These are phyloP conservation scores for Baccha elongata DNA, from an alignment of 2,888 invertebrate species.

Conservation along the genomic window DNA sequence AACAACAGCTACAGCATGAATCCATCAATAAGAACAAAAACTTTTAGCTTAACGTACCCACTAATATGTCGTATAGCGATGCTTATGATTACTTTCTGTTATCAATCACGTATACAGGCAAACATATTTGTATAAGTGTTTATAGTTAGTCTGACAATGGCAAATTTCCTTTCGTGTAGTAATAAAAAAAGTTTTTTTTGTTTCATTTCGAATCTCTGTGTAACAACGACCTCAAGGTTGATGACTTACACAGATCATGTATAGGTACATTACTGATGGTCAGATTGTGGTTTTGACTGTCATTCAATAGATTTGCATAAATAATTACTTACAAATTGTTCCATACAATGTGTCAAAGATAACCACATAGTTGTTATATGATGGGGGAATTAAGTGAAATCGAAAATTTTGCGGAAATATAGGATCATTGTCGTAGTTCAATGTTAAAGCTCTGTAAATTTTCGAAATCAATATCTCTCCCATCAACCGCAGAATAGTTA, in stretches of 20 bases:
- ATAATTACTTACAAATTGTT: conserved; percentile 9
- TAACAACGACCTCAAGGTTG: conserved; percentile 28
- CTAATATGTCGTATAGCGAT: too few relatives aligned
- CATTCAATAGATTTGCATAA: background rate
- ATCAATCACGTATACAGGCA: background rate
- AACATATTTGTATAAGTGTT: background rate
- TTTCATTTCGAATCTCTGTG: background rate
- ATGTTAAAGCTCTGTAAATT: too few relatives aligned
- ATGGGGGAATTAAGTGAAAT: background rate
- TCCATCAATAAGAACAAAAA: background rate
- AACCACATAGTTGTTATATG: background rate
- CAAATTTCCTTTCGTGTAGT: background rate
- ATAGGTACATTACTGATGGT: conserved; percentile 5
- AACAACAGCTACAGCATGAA: background rate
- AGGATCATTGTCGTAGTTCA: too few relatives aligned
- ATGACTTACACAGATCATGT: conserved; percentile 29
- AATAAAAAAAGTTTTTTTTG: background rate
- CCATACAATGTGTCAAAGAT: background rate
- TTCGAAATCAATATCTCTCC: too few relatives aligned
- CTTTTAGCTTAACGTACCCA: background rate
- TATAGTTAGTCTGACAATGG: conserved; percentile 11
- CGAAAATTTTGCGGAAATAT: background rate
- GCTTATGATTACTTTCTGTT: conserved; percentile 10
- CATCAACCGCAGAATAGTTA: too few relatives aligned
- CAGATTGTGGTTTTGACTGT: conserved; percentile 17